phyloP scores from a whole-genome alignment of 2,888 invertebrate genomes.

The Drosophila neonasuta region DNA sequence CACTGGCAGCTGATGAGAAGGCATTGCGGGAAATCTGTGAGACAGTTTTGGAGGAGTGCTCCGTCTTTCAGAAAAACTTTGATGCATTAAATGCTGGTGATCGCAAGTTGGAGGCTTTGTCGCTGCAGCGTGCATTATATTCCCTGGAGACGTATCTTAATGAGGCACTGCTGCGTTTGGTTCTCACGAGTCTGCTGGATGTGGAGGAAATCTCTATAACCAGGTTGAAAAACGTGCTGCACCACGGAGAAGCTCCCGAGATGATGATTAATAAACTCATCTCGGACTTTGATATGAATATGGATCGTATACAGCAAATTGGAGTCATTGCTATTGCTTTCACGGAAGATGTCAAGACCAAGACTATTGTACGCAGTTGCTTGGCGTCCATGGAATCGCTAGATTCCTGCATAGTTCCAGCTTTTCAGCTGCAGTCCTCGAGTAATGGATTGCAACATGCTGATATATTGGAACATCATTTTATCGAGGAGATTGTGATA shows the following conservation, averaged over 20 bases:
- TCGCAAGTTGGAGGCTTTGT: slow-evolving; percentile 76
- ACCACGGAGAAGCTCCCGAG: slow-evolving; percentile 31
- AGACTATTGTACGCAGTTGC: slow-evolving; percentile 78
- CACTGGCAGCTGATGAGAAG: slow-evolving; percentile 75
- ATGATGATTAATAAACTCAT: slow-evolving; percentile 66
- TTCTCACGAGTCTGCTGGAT: slow-evolving; percentile 74
- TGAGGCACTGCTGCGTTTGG: slow-evolving; percentile 77
- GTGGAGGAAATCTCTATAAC: slow-evolving; percentile 68
- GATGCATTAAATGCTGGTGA: slow-evolving; percentile 60
- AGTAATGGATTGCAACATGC: slow-evolving; percentile 53
- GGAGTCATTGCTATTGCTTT: slow-evolving; percentile 80
- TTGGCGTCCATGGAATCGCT: slow-evolving; percentile 80
- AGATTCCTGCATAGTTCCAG: slow-evolving; percentile 79
- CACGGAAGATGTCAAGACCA: slow-evolving; percentile 74
- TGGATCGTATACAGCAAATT: slow-evolving; percentile 80
- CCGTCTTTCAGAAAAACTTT: slow-evolving; percentile 75
- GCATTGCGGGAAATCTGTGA: slow-evolving; percentile 78
- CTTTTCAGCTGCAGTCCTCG: slow-evolving; percentile 65
- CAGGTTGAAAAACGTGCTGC: slow-evolving; percentile 62
- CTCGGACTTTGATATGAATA: slow-evolving; percentile 78
- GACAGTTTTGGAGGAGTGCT: slow-evolving; percentile 74
- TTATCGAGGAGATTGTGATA: slow-evolving; percentile 73
- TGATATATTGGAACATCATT: slow-evolving; percentile 79
- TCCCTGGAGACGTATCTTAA: slow-evolving; percentile 79
- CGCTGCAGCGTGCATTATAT: slow-evolving; percentile 76